Conservation (phyloP, 2,113 vertebrate species). For the Prietella phreatophila region DNA sequence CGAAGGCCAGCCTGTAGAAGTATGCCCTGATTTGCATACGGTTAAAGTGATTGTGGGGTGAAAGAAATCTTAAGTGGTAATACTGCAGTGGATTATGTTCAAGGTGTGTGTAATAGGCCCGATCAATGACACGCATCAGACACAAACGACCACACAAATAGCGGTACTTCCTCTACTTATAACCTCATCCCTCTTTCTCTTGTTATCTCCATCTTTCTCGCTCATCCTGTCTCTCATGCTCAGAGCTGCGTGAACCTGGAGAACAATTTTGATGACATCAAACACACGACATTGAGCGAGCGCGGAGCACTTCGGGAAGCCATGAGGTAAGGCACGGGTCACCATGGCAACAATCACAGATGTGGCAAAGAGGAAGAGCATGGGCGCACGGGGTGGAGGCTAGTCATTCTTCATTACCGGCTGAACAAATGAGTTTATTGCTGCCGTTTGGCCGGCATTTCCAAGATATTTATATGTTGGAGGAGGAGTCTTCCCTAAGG, state of each 20-base stretch:
- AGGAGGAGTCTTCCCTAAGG: constrained; percentile 79
- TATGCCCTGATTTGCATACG: constrained; percentile 63
- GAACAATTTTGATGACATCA: constrained; percentile 95
- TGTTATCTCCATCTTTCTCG: constrained; percentile 35
- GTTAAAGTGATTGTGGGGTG: not conserved
- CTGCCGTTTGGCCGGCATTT: constrained; percentile 83
- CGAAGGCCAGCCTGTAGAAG: constrained; percentile 58
- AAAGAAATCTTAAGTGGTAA: constrained; percentile 39
- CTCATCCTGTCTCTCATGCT: constrained; percentile 36
- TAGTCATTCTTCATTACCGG: constrained; percentile 93
- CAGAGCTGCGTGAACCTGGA: constrained; percentile 81
- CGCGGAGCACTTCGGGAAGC: constrained; percentile 87
- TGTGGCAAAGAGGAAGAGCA: constrained; percentile 72
- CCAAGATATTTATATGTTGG: constrained; percentile 90
- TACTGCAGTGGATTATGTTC: constrained; percentile 48
- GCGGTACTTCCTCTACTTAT: constrained; percentile 31
- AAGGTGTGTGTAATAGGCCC: constrained; percentile 53
- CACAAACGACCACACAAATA: constrained; percentile 47
- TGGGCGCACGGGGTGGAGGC: constrained; percentile 53
- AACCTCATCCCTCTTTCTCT: constrained; percentile 42
- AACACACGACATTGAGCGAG: constrained; percentile 87
- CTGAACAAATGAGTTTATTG: constrained; percentile 93
- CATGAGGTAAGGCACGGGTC: constrained; percentile 87
- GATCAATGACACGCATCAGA: constrained; percentile 53
- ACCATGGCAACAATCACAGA: constrained; percentile 91